A percentile compares a stretch with the other conserved stretches of the same genome.
Conservation (phyloP, 2,888 invertebrate genomes). For the Drosophila acutilabella region DNA sequence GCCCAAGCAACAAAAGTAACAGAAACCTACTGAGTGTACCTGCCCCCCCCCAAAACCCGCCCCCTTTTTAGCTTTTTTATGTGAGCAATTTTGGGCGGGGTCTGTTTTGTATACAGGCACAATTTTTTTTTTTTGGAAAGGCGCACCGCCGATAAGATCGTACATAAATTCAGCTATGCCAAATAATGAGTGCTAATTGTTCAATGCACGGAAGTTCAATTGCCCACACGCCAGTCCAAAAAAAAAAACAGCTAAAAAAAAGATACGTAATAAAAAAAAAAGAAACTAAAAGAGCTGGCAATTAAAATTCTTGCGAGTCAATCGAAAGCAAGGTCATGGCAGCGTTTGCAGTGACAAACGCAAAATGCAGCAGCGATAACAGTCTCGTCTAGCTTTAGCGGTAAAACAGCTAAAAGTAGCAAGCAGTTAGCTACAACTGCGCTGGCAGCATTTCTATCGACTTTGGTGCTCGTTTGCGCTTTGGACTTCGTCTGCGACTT, state of each 20-base stretch:
- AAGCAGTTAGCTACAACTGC: slow-evolving; percentile 27
- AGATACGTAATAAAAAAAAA: slow-evolving; percentile 12
- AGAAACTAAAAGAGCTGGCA: slow-evolving; percentile 34
- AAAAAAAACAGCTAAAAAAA: slow-evolving; percentile 21
- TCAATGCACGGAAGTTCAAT: slow-evolving; percentile 65
- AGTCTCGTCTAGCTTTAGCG: slow-evolving; percentile 14
- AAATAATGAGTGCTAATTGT: slow-evolving; percentile 76
- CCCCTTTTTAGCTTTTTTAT: slow-evolving; percentile 44
- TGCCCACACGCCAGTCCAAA: slow-evolving; percentile 35
- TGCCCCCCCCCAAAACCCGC: too few species aligned
- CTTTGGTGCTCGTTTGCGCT: slow-evolving; percentile 28
- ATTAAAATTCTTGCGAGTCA: slow-evolving; percentile 62
- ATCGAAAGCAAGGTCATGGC: slow-evolving; percentile 78
- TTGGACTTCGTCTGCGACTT: slow-evolving; percentile 40
- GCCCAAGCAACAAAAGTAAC: slow-evolving; percentile 33
- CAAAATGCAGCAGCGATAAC: slow-evolving; percentile 35
- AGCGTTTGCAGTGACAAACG: slow-evolving; percentile 61
- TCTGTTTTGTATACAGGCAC: slow-evolving; percentile 23
- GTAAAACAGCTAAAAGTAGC: slow-evolving; percentile 39
- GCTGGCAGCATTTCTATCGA: slow-evolving; percentile 52
- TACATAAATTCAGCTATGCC: slow-evolving; percentile 37
- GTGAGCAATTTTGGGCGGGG: slow-evolving; percentile 56
- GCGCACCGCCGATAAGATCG: slow-evolving; percentile 70
- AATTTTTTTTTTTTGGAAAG: slow-evolving; percentile 66
- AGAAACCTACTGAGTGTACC: neutral